Conservation (phyloP, 2,797 vertebrate genomes). For the Sebastiscus tertius region DNA sequence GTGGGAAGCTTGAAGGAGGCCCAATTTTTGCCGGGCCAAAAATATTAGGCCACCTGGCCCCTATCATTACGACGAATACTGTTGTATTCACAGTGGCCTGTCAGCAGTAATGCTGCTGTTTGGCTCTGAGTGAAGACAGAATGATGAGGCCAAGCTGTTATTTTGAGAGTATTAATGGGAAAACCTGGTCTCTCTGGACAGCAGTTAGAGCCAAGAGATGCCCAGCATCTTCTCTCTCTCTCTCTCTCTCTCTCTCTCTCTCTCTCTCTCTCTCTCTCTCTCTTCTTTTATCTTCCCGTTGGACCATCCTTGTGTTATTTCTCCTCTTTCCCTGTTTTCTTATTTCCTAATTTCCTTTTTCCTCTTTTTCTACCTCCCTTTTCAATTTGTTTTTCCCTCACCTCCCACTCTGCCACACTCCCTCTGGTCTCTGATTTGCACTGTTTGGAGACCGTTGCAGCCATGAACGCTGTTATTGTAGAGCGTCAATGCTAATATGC, state of each 20-base stretch:
- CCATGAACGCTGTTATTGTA: slow-evolving; percentile 36
- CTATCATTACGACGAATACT: not conserved
- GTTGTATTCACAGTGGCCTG: not conserved
- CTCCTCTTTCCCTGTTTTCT: not conserved
- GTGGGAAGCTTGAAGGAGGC: not conserved
- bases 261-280: too few relatives aligned
- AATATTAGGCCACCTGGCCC: not conserved
- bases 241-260: not conserved
- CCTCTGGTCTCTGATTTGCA: slow-evolving; percentile 13
- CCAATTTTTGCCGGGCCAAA: not conserved
- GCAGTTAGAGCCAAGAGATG: not conserved
- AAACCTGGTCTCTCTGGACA: slow-evolving; percentile 12
- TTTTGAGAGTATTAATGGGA: not conserved
- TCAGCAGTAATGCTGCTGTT: not conserved
- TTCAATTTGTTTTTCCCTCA: not conserved
- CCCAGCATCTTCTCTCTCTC: not conserved
- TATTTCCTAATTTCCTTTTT: not conserved
- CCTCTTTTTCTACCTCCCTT: not conserved
- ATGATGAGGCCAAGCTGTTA: not conserved
- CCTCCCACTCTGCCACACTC: not conserved
- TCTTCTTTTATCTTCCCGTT: too few relatives aligned
- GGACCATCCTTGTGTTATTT: not conserved
- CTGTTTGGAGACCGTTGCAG: not conserved
- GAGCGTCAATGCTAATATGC: slow-evolving; percentile 41
- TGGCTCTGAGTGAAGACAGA: not conserved